phyloP scores from a whole-genome alignment of 2,888 invertebrate species.

The Thecophora atra region DNA sequence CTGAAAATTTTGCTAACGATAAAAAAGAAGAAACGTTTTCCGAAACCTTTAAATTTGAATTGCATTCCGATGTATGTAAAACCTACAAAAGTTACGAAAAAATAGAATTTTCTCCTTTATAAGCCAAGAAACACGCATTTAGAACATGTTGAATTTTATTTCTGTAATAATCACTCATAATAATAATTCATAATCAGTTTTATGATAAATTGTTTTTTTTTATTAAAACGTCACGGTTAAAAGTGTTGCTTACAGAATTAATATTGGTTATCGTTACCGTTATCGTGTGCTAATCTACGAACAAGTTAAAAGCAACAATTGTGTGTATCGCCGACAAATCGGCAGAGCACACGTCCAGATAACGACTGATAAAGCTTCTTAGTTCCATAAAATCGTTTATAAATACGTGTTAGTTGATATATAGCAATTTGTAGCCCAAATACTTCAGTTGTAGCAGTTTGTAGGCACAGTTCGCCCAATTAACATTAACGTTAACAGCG shows the following conservation, averaged over 20 bases:
- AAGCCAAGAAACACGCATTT: no score
- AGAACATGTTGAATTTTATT: no score
- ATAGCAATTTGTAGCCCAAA: slow-evolving; percentile 44
- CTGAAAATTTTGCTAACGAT: no score
- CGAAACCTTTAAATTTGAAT: no score
- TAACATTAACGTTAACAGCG: background rate
- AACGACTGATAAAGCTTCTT: background rate
- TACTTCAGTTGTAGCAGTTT: background rate
- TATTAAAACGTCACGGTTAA: background rate
- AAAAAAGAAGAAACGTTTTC: no score
- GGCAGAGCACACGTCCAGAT: background rate
- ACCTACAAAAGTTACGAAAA: no score
- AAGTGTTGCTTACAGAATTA: background rate
- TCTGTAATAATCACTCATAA: no score
- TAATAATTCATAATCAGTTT: no score
- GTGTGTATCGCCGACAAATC: slow-evolving; percentile 2
- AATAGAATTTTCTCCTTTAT: no score
- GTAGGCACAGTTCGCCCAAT: background rate
- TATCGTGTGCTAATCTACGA: slow-evolving; percentile 35
- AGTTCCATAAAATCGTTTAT: slow-evolving; percentile 40
- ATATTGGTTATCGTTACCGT: background rate
- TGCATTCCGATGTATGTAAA: no score
- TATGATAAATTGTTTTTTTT: background rate
- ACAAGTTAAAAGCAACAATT: slow-evolving; percentile 19
- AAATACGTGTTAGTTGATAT: slow-evolving; percentile 42